These are phyloP conservation scores for Gyrodactylus salaris DNA, from an alignment of 1,140 invertebrate species.

Conservation along the genomic window DNA sequence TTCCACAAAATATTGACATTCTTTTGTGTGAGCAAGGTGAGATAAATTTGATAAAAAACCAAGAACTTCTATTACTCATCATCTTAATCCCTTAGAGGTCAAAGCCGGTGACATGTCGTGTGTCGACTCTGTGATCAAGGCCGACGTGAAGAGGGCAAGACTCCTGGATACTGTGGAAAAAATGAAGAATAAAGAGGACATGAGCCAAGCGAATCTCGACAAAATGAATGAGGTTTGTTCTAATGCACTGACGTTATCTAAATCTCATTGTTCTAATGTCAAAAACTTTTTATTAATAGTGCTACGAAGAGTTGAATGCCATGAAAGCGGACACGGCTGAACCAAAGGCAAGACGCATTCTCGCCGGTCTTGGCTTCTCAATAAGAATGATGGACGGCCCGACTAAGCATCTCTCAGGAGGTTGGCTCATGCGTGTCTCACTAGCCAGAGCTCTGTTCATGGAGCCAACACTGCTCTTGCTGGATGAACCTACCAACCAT, in stretches of 20 bases:
- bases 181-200: slow-evolving; percentile 28
- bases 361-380: slow-evolving; percentile 80
- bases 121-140: slow-evolving; percentile 58
- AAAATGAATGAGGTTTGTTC: slow-evolving; percentile 53
- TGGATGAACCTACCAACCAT: slow-evolving; percentile 62
- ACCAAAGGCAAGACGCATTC: slow-evolving; percentile 55
- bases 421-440: slow-evolving; percentile 91
- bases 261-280: neutral
- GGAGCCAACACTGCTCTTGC: slow-evolving; percentile 62
- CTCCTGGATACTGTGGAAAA: slow-evolving; percentile 42
- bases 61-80: slow-evolving; percentile 25
- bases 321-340: slow-evolving; percentile 88
- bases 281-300: neutral
- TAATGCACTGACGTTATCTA: slow-evolving; percentile 9
- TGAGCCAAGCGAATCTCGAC: slow-evolving; percentile 32
- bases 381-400: slow-evolving; percentile 62
- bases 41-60: neutral
- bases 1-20: slow-evolving; percentile 82
- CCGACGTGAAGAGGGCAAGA: slow-evolving; percentile 49
- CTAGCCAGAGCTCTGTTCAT: slow-evolving; percentile 37
- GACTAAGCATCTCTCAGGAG: slow-evolving; percentile 63
- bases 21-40: slow-evolving; percentile 76
- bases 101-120: slow-evolving; percentile 58
- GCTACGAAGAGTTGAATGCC: slow-evolving; percentile 60
- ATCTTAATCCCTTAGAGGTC: too few species aligned